These are phyloP conservation scores for Linyphia triangularis DNA, from an alignment of 2,888 invertebrate species.

Conservation along the genomic window DNA sequence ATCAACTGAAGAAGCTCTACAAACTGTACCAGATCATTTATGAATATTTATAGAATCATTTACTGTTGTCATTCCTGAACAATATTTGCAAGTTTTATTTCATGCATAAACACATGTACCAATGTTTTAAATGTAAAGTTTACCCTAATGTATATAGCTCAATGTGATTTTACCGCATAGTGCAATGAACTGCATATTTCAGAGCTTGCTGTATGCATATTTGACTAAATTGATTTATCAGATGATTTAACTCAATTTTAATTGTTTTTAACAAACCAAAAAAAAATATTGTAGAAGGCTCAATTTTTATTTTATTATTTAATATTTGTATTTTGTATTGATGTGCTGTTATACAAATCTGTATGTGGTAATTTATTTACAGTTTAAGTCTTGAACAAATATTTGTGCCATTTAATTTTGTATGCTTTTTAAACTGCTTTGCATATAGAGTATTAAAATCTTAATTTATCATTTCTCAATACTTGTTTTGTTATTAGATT, in stretches of 20 bases:
- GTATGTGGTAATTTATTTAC: not conserved
- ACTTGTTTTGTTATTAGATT: no score
- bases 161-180: not conserved
- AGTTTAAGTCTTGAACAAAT: not conserved
- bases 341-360: not conserved
- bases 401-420: not conserved
- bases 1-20: slow-evolving; percentile 86
- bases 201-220: slow-evolving; percentile 29
- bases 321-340: slow-evolving; percentile 7
- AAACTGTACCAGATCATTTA: slow-evolving; percentile 84
- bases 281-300: slow-evolving; percentile 6
- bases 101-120: not conserved
- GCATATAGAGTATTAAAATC: not conserved
- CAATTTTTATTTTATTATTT: slow-evolving; percentile 28
- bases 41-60: slow-evolving; percentile 30
- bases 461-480: not conserved
- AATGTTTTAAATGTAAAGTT: not conserved
- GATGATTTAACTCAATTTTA: not conserved
- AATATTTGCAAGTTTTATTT: not conserved
- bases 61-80: slow-evolving; percentile 21
- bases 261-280: slow-evolving; percentile 2
- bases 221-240: not conserved
- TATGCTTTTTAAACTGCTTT: not conserved
- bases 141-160: slow-evolving; percentile 6
- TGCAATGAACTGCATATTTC: not conserved